Percentiles rank a stretch among this genome's conserved stretches.
Evolutionary conservation across 2,113 vertebrate genomes (phyloP).

Genomic region (Peromyscus leucopus): DNA sequence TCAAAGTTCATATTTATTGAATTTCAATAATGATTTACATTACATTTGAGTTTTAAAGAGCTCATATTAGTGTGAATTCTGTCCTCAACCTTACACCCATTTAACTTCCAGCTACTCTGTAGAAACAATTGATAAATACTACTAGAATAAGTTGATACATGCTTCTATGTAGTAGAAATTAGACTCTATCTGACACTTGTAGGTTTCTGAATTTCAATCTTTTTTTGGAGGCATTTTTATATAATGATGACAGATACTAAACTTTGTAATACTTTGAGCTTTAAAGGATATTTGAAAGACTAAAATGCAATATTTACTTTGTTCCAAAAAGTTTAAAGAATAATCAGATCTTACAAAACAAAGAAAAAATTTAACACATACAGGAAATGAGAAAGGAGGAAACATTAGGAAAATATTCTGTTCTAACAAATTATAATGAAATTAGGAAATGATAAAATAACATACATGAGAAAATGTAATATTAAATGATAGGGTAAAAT

Average conservation of each 20-base stretch:
- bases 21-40: background rate
- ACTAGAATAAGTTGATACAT: background rate
- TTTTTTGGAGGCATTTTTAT: conserved; percentile 74
- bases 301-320: conserved; percentile 54
- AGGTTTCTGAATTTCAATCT: conserved; percentile 56
- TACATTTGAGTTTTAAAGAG: background rate
- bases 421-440: conserved; percentile 1
- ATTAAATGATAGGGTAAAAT: background rate
- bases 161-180: conserved; percentile 50
- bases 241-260: conserved; percentile 52
- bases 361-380: background rate
- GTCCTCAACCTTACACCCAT: background rate
- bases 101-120: background rate
- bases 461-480: background rate
- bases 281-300: conserved; percentile 57
- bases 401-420: background rate
- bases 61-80: background rate
- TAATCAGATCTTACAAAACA: background rate
- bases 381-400: background rate
- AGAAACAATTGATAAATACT: background rate
- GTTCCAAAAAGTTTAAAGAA: conserved; percentile 51
- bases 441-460: background rate
- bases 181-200: no score
- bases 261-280: conserved; percentile 62
- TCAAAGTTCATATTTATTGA: background rate